phyloP scores from a whole-genome alignment of 2,888 invertebrate species.

The Tyria jacobaeae region DNA sequence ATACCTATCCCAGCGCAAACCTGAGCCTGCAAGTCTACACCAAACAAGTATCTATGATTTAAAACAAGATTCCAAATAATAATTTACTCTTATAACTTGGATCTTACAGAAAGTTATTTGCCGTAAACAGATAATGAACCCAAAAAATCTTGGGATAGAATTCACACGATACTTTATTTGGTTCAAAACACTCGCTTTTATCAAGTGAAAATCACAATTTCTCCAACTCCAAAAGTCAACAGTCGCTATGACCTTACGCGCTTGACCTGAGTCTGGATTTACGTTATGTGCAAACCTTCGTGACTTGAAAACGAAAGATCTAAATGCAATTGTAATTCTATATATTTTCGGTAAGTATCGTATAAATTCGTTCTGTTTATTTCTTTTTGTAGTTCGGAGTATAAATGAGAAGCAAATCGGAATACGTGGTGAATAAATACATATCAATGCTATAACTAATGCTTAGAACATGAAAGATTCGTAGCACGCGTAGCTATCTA shows the following conservation, averaged over 20 bases:
- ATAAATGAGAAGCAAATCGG: constrained; percentile 33
- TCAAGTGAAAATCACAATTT: constrained; percentile 19
- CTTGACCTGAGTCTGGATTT: constrained; percentile 23
- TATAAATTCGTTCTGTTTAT: constrained; percentile 44
- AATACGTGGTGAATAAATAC: constrained; percentile 36
- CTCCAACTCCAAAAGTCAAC: constrained; percentile 22
- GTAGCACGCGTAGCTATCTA: constrained; percentile 43
- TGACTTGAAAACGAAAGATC: constrained; percentile 41
- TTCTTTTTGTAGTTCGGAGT: constrained; percentile 35
- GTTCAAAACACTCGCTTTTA: constrained; percentile 10
- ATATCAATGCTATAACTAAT: constrained; percentile 24
- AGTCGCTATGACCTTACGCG: constrained; percentile 31
- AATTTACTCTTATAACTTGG: constrained; percentile 22
- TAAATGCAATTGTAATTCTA: constrained; percentile 42
- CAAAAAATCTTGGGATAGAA: constrained; percentile 48
- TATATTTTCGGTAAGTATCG: constrained; percentile 35
- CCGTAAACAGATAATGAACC: constrained; percentile 65
- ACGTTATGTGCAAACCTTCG: constrained; percentile 37
- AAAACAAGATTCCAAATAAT: background rate
- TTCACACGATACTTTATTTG: constrained; percentile 50
- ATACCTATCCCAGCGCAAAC: too few species aligned
- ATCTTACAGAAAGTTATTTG: constrained; percentile 49
- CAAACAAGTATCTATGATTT: too few species aligned
- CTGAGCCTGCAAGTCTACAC: too few species aligned
- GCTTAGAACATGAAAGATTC: constrained; percentile 34